Conservation (phyloP, 2,797 vertebrate species). For the Onychomys torridus region DNA sequence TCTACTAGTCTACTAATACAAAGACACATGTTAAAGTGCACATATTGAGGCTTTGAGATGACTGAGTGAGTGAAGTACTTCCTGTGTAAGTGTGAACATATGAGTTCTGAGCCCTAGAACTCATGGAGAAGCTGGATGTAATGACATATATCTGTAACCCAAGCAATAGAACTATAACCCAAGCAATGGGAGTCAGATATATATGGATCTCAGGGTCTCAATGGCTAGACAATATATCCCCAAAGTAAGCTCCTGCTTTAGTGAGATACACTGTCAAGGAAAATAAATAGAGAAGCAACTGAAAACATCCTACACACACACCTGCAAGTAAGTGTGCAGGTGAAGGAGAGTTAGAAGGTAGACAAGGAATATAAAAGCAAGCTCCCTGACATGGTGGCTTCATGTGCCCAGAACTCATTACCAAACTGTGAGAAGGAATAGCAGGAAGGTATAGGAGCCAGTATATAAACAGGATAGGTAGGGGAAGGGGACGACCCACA, state of each 20-base stretch:
- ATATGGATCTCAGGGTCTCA: neutral
- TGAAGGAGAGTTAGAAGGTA: neutral
- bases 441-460: neutral
- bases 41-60: too few species aligned
- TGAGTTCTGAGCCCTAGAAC: neutral
- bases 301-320: neutral
- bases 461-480: neutral
- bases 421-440: neutral
- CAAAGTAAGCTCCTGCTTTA: neutral
- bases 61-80: neutral
- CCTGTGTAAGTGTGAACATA: neutral
- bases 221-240: too few species aligned
- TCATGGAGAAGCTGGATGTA: neutral
- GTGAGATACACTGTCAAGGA: neutral
- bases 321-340: neutral
- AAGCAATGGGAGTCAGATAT: neutral
- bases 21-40: neutral
- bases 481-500: neutral
- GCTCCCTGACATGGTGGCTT: neutral
- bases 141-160: neutral
- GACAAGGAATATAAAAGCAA: neutral
- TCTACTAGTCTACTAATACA: neutral
- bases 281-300: neutral
- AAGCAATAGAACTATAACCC: neutral
- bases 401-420: neutral